A percentile compares a stretch with the other conserved stretches of the same genome.
phyloP scores from a whole-genome alignment of 1,140 invertebrate species.

The Dermatophagoides farinae region DNA sequence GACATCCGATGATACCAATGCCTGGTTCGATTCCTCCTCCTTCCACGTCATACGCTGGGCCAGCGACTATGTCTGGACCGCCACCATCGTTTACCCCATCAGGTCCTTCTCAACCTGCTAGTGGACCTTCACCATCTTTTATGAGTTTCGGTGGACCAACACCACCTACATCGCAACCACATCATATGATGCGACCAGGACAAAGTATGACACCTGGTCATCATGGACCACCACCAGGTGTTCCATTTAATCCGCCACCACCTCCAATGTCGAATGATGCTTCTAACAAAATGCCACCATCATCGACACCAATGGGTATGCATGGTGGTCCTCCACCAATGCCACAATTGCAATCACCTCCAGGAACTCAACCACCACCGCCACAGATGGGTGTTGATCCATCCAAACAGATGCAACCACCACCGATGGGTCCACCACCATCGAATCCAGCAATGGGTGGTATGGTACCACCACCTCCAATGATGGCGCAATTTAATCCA shows the following conservation, averaged over 20 bases:
- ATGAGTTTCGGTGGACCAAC: background rate
- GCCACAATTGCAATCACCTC: background rate
- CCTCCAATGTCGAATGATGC: background rate
- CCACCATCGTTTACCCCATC: background rate
- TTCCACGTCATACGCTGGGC: background rate
- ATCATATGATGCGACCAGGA: background rate
- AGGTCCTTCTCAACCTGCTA: background rate
- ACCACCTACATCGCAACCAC: background rate
- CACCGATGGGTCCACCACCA: background rate
- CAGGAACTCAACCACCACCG: background rate
- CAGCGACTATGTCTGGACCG: background rate
- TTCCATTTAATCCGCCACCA: background rate
- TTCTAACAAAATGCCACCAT: background rate
- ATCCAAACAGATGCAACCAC: background rate
- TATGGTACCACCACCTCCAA: background rate
- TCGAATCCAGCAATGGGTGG: background rate
- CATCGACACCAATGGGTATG: background rate
- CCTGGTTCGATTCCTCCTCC: constrained; percentile 4
- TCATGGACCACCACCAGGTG: background rate
- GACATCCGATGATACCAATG: constrained; percentile 10
- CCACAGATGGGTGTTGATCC: background rate
- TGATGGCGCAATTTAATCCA: background rate
- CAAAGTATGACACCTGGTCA: background rate
- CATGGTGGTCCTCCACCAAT: no score
- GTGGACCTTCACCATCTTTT: background rate